Evolutionary conservation across 2,113 vertebrate species (phyloP).

Genomic region (Scomber scombrus): DNA sequence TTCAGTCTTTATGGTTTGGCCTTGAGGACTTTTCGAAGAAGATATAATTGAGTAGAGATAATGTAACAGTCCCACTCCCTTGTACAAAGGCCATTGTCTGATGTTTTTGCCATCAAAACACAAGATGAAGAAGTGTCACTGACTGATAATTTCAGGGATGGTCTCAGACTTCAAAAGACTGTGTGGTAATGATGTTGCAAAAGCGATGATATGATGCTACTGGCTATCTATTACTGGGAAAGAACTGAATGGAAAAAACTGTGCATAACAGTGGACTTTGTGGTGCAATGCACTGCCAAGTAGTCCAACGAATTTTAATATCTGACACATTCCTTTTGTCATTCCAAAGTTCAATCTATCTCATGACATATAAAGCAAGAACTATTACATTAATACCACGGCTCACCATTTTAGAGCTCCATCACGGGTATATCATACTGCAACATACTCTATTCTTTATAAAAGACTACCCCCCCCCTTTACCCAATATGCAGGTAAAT

Average conservation of each 20-base stretch:
- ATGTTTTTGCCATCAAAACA: conserved; percentile 63
- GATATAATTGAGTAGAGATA: conserved; percentile 73
- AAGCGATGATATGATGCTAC: conserved; percentile 50
- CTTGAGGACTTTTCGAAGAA: conserved; percentile 70
- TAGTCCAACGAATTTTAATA: conserved; percentile 36
- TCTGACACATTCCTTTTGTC: conserved; percentile 24
- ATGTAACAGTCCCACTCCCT: conserved; percentile 66
- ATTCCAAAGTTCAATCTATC: conserved; percentile 49
- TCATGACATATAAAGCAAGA: conserved; percentile 5
- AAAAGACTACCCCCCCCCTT: conserved; percentile 7
- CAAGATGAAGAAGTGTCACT: conserved; percentile 58
- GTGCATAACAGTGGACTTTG: conserved; percentile 50
- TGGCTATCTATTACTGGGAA: not conserved
- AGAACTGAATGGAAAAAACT: conserved; percentile 22
- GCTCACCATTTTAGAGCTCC: not conserved
- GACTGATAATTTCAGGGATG: conserved; percentile 65
- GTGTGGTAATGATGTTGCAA: conserved; percentile 59
- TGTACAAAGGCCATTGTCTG: conserved; percentile 73
- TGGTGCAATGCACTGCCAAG: conserved; percentile 56
- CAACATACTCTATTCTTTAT: not conserved
- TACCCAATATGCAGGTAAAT: conserved; percentile 54
- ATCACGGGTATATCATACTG: conserved; percentile 3
- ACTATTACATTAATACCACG: not conserved
- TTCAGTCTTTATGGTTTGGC: conserved; percentile 73
- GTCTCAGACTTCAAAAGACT: conserved; percentile 68